A percentile compares a stretch with the other conserved stretches of the same genome.
Conservation (phyloP, 2,797 vertebrate species). For the Channallabes apus region DNA sequence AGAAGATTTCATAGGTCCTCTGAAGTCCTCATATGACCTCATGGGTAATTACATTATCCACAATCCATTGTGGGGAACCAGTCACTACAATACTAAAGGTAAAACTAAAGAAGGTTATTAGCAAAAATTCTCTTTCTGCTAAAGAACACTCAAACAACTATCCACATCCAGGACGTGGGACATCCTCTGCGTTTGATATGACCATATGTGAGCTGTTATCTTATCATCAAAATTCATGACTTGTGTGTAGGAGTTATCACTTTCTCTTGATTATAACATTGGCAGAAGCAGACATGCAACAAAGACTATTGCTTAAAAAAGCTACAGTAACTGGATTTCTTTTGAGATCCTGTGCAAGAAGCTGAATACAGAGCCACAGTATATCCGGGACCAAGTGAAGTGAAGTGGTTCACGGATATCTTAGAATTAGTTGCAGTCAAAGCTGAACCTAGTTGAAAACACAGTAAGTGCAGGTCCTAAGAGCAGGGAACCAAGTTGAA, state of each 20-base stretch:
- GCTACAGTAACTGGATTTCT: neutral
- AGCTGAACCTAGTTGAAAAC: neutral
- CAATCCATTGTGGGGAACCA: too few species aligned
- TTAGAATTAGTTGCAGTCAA: neutral
- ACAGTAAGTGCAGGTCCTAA: neutral
- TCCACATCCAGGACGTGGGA: too few species aligned
- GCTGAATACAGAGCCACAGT: neutral
- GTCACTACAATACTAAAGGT: too few species aligned
- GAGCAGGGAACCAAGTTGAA: neutral
- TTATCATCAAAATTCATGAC: neutral
- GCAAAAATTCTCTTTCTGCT: too few species aligned
- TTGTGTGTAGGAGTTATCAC: neutral
- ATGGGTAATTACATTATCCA: neutral
- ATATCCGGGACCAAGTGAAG: neutral
- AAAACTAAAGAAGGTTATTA: too few species aligned
- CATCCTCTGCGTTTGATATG: too few species aligned
- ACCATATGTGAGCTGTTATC: too few species aligned
- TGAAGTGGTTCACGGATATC: neutral
- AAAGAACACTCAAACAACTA: too few species aligned
- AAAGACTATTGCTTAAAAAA: neutral
- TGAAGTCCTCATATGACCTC: neutral
- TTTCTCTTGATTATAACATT: slow-evolving; percentile 2
- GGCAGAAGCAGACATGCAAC: neutral
- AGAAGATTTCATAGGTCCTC: neutral
- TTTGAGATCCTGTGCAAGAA: neutral